Percentiles rank a stretch among this genome's conserved stretches.
phyloP scores from a whole-genome alignment of 1,140 invertebrate genomes.

The Pogonus chalceus region DNA sequence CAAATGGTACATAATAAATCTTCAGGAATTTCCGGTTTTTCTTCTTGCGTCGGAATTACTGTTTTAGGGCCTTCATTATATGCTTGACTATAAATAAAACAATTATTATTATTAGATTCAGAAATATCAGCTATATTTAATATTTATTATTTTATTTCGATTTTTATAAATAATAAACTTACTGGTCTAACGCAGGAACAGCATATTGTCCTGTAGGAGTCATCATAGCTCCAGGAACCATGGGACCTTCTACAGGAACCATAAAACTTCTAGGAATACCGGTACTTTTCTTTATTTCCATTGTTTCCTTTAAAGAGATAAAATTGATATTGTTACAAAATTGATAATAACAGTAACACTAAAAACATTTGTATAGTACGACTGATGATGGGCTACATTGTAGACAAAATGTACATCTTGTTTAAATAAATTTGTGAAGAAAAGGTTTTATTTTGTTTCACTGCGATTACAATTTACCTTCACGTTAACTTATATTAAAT shows the following conservation, averaged over 20 bases:
- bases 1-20: constrained; percentile 88
- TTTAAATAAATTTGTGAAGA: too few relatives aligned
- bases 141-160: not conserved
- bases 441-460: too few relatives aligned
- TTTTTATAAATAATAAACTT: constrained; percentile 49
- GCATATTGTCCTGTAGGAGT: constrained; percentile 87
- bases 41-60: constrained; percentile 49
- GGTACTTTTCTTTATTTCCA: constrained; percentile 84
- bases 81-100: constrained; percentile 51
- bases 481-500: too few relatives aligned
- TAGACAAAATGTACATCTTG: too few relatives aligned
- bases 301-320: constrained; percentile 47
- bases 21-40: constrained; percentile 73
- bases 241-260: constrained; percentile 81
- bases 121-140: not conserved
- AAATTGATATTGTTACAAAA: too few relatives aligned
- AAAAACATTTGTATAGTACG: too few relatives aligned
- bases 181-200: constrained; percentile 85
- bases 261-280: constrained; percentile 97
- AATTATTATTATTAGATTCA: too few relatives aligned
- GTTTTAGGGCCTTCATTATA: constrained; percentile 64
- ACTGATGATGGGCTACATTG: too few relatives aligned
- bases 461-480: too few relatives aligned
- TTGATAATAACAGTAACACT: too few relatives aligned
- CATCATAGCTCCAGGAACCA: constrained; percentile 84